Evolutionary conservation across 1,140 invertebrate species (phyloP).

Genomic region (Drosophila pallidifrons): DNA sequence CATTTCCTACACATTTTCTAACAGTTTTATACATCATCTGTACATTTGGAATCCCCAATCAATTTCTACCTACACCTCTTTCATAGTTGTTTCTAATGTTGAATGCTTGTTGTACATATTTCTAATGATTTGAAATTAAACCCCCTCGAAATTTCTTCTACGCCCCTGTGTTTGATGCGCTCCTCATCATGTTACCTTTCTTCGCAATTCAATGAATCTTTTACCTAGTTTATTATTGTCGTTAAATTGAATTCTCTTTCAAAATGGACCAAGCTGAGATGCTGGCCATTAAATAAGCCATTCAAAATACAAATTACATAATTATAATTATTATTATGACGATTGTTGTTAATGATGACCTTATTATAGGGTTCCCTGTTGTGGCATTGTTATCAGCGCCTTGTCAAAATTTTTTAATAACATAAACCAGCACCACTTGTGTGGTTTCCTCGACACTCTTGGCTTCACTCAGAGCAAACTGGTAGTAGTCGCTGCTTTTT

Average conservation of each 20-base stretch:
- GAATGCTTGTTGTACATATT: too few species aligned
- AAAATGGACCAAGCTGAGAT: conserved; percentile 39
- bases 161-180: too few species aligned
- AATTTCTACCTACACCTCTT: not conserved
- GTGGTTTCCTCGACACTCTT: conserved; percentile 38
- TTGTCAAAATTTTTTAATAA: conserved; percentile 44
- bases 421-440: conserved; percentile 51
- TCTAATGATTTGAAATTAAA: too few species aligned
- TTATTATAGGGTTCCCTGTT: conserved; percentile 43
- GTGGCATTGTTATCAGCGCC: conserved; percentile 48
- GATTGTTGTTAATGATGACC: conserved; percentile 42
- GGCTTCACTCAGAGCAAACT: not conserved
- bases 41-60: not conserved
- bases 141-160: too few species aligned
- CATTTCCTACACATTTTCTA: not conserved
- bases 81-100: too few species aligned
- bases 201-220: conserved; percentile 54
- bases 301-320: conserved; percentile 73
- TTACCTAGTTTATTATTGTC: conserved; percentile 72
- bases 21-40: not conserved
- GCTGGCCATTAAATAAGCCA: conserved; percentile 56
- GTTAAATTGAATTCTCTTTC: conserved; percentile 46
- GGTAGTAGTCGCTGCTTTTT: conserved; percentile 7
- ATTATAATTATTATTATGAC: conserved; percentile 61
- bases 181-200: conserved; percentile 22